Evolutionary conservation across 2,113 vertebrate genomes (phyloP).

Genomic region (Halcyon senegalensis): DNA sequence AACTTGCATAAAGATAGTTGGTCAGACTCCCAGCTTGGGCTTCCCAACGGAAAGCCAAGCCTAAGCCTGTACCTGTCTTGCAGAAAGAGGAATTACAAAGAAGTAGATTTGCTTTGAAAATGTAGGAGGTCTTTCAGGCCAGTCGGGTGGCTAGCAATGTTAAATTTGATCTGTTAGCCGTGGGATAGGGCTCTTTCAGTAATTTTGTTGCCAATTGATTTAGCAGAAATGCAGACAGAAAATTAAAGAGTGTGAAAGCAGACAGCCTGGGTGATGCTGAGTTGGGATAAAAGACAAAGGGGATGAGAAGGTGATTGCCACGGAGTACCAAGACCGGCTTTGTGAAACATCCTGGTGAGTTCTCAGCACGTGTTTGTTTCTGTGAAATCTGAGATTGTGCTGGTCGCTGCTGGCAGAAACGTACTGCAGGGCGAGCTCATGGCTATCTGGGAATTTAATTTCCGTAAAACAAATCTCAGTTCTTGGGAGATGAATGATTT

Average conservation of each 20-base stretch:
- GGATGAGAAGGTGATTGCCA: background rate
- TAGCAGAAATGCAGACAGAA: background rate
- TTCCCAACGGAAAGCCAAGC: background rate
- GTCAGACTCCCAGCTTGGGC: accelerated
- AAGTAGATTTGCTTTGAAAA: background rate
- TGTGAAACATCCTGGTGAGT: background rate
- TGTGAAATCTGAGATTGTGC: background rate
- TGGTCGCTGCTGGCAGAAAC: background rate
- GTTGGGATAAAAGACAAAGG: background rate
- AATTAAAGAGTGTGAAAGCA: background rate
- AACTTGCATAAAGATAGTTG: background rate
- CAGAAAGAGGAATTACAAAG: background rate
- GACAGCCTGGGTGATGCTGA: background rate
- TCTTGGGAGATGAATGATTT: background rate
- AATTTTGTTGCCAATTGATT: background rate
- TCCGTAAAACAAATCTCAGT: background rate
- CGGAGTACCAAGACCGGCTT: background rate
- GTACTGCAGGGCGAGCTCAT: background rate
- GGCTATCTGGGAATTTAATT: background rate
- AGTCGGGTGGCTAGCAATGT: background rate
- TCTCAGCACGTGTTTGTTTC: background rate
- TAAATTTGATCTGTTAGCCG: background rate
- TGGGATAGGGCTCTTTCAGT: background rate
- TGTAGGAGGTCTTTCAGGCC: background rate
- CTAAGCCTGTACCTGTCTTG: background rate